Evolutionary conservation across 2,797 vertebrate species (phyloP), one percentile per base, ranked within the genome.

Genomic region (Catostomus latipinnis): DNA sequence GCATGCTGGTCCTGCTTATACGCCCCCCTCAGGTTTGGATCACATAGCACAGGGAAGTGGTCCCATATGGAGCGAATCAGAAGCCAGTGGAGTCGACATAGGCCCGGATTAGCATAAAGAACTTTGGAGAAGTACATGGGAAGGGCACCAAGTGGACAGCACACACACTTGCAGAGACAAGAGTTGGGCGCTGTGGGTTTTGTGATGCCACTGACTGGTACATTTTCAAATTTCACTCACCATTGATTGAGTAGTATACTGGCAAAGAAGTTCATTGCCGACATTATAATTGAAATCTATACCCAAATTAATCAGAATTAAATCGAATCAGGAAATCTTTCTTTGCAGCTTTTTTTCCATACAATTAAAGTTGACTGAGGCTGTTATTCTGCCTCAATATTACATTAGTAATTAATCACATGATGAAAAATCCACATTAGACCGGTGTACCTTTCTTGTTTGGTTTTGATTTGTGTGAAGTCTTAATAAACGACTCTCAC

Each of bases 61-160:
- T 57, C 5, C 46, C 85, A 86, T 74, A 72, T 83, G 83, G 78
- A 78, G 63, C 7, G 6, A 74, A 77, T 84, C 71, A 80, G 56
- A 71, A 48, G 49, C 66, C 45, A 71, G 65, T 9, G 18, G 58
- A 80, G 54, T 12, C 81, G 81, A 81, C 62, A 65, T 79, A 76
- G 16, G 60, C 53, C 57, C 50, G 0, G 14, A 16, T 80, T 78
- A 49, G 61, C n/a, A 1, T 12, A 11, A 63, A 48, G 66, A 65
- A 48, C 2, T 61, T 48, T 49, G 49, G 54, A 74, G 14, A 50
- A 53, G 63, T 52, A 16, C 68, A 48, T 62, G 16, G 18, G 7
- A 48, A 60, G 68, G 43, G 16, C 52, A 49, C 10, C 5, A 46
- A 13, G 14, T 65, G 53, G 57, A 65, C 8, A 12, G 7, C 50